Base-by-base conservation (phyloP, 2,888 invertebrate genomes). In the Drosophila barbarae region DNA sequence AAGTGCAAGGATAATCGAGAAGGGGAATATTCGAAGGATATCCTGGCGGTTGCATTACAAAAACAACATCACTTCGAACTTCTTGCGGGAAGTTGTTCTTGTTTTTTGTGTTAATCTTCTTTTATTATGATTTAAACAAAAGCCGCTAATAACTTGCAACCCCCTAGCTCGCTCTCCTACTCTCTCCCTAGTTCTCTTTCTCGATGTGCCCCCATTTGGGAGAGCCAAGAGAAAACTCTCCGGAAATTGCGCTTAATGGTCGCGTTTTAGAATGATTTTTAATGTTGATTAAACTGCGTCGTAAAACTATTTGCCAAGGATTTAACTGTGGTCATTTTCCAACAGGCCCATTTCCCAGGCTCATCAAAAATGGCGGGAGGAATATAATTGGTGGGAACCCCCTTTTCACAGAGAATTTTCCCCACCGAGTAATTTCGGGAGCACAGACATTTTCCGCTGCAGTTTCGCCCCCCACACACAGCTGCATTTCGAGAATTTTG, bases 251-350 rank as follows among this genome's bases (percentile, higher is more conserved):
- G 70, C 64, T 64, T 71, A 77, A 77, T 73, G 59, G 47, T 50
- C 49, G 63, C 65, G 58, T 72, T 72, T 53, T 52, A 69, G 51
- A 67, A 81, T 72, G 72, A 54, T 67, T 71, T 64, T 72, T 63
- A 78, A 78, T 81, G 69, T 53, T 30, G 46, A 15, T 41, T 38
- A 38, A 66, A 64, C 28, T 66, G 54, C 69, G 57, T 46, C 60
- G 64, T 72, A 60, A 76, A 81, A 71, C 69, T 61, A 71, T 59
- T 65, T 64, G 35, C 5, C 12, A 42, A 47, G 46, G 32, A 8
- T 13, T 9, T 13, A 3, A 18, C 30, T 30, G 1, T 5, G 46
- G 18, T 13, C 4, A 49, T 36, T 55, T 55, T 28, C 10, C 18
- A 13, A 7, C 18, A 39, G 56, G 23, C 39, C 13, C 28, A 18